Percentiles rank a stretch among this genome's conserved stretches.
Conservation (phyloP, 2,113 vertebrate genomes). For the Ciconia maguari region DNA sequence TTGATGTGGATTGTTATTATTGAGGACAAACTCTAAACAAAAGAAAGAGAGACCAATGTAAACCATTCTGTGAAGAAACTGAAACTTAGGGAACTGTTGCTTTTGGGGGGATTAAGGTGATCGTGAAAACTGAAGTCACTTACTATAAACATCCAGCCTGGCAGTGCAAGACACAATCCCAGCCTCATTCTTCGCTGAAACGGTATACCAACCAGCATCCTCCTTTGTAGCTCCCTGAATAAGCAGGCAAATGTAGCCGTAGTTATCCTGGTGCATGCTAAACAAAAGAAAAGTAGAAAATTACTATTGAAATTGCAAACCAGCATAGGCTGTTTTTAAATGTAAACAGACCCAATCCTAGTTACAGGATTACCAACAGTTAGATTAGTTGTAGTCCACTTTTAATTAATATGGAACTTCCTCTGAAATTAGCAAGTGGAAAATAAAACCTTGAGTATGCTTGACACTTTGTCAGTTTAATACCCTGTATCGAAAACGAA, state of each 20-base stretch:
- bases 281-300: background rate
- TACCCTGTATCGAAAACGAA: background rate
- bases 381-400: background rate
- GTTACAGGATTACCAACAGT: background rate
- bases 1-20: conserved; percentile 71
- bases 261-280: conserved; percentile 98
- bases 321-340: background rate
- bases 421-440: background rate
- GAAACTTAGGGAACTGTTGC: background rate
- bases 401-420: background rate
- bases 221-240: conserved; percentile 95
- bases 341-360: background rate
- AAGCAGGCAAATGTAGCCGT: conserved; percentile 96
- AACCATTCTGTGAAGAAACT: conserved; percentile 29
- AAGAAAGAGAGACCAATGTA: conserved; percentile 70
- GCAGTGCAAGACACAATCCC: conserved; percentile 97
- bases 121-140: conserved; percentile 36
- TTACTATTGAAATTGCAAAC: background rate
- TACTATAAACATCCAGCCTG: conserved; percentile 91
- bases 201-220: conserved; percentile 96
- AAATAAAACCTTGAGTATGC: background rate
- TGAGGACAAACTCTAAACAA: conserved; percentile 75
- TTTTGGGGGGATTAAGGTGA: background rate
- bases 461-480: background rate
- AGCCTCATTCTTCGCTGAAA: conserved; percentile 97